phyloP scores from a whole-genome alignment of 1,140 invertebrate species.

The Arctopsyche grandis region DNA sequence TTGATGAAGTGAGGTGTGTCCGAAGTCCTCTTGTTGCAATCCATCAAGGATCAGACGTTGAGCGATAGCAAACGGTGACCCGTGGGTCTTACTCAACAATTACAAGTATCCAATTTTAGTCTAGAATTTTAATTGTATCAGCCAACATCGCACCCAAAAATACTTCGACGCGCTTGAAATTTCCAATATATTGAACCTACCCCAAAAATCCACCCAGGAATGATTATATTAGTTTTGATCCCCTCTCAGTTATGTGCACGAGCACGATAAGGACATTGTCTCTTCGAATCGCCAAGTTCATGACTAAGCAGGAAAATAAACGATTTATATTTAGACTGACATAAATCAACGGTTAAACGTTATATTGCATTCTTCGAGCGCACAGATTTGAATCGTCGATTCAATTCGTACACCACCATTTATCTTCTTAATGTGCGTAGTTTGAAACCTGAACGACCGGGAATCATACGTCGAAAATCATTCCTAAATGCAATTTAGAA shows the following conservation, averaged over 20 bases:
- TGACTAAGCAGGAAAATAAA: constrained; percentile 27
- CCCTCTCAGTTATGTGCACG: not conserved
- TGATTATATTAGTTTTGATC: constrained; percentile 22
- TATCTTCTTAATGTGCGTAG: constrained; percentile 1
- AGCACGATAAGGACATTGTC: constrained; percentile 23
- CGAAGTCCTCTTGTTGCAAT: constrained; percentile 25
- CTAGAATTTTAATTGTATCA: constrained; percentile 12
- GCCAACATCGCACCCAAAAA: not conserved
- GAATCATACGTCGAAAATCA: too few species aligned
- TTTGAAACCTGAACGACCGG: too few species aligned
- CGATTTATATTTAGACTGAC: constrained; percentile 22
- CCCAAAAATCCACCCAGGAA: not conserved
- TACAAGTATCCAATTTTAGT: constrained; percentile 2
- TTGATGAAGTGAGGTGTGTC: not conserved
- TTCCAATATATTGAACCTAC: not conserved
- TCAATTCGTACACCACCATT: constrained; percentile 1
- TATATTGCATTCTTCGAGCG: constrained; percentile 24
- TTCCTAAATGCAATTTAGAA: too few species aligned
- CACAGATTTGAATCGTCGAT: constrained; percentile 4
- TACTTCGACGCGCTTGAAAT: constrained; percentile 12
- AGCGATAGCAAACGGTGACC: constrained; percentile 35
- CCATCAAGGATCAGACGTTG: constrained; percentile 39
- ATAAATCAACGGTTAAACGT: constrained; percentile 18
- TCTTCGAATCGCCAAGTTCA: not conserved
- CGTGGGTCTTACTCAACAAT: constrained; percentile 22